phyloP scores from a whole-genome alignment of 2,113 vertebrate genomes.

The Clarias gariepinus region DNA sequence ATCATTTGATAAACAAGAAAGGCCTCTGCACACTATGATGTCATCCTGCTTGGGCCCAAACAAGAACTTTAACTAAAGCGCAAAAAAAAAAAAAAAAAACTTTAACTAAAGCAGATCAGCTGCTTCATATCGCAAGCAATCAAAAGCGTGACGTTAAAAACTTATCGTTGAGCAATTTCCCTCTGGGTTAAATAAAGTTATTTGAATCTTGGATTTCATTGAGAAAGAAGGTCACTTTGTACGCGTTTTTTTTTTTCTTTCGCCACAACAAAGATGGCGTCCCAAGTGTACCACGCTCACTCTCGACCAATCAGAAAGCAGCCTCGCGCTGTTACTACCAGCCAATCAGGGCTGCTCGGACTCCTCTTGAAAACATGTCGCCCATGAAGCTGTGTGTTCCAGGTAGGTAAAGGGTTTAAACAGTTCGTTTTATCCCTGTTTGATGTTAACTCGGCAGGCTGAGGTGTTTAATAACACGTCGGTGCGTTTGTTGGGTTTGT shows the following conservation, averaged over 20 bases:
- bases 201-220: background rate
- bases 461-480: too few species aligned
- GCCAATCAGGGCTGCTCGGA: conserved; percentile 56
- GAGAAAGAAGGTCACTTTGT: background rate
- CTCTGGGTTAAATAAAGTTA: too few species aligned
- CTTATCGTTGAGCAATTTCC: too few species aligned
- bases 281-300: background rate
- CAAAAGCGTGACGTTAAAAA: too few species aligned
- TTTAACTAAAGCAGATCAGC: background rate
- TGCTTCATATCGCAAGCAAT: background rate
- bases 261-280: conserved; percentile 67
- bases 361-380: conserved; percentile 76
- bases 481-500: background rate
- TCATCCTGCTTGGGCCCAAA: too few species aligned
- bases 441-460: too few species aligned
- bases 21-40: too few species aligned
- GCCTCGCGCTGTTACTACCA: background rate
- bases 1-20: too few species aligned
- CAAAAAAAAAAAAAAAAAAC: background rate
- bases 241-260: background rate
- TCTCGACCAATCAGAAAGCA: conserved; percentile 60
- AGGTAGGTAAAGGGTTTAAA: conserved; percentile 61
- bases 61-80: background rate
- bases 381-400: conserved; percentile 80
- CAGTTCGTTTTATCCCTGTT: background rate